Percentiles rank a stretch among this genome's conserved stretches.
Evolutionary conservation across 1,140 invertebrate species (phyloP).

Genomic region (Luehdorfia chinensis): DNA sequence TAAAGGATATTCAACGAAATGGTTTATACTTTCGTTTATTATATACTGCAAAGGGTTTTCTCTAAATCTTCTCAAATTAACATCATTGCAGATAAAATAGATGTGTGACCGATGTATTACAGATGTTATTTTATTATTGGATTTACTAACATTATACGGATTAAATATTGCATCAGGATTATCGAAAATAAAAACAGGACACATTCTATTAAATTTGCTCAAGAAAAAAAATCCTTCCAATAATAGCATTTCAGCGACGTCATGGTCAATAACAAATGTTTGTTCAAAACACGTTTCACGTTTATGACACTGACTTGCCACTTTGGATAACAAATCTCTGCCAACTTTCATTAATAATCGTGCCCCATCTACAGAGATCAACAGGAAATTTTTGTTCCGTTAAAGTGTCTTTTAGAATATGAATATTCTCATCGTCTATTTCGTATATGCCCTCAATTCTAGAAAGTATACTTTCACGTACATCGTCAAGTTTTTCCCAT

Average conservation of each 20-base stretch:
- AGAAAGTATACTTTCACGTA: slow-evolving; percentile 55
- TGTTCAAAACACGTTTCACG: slow-evolving; percentile 76
- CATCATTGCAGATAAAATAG: slow-evolving; percentile 77
- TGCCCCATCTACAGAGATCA: slow-evolving; percentile 54
- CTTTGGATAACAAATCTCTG: slow-evolving; percentile 40
- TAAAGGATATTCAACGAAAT: slow-evolving; percentile 78
- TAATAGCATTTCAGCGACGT: slow-evolving; percentile 76
- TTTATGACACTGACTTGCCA: slow-evolving; percentile 60
- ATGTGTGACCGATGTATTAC: slow-evolving; percentile 77
- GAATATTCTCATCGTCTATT: slow-evolving; percentile 59
- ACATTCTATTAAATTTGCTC: slow-evolving; percentile 78
- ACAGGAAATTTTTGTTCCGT: slow-evolving; percentile 67
- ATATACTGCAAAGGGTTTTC: slow-evolving; percentile 77
- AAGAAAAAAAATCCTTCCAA: slow-evolving; percentile 76
- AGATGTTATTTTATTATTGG: slow-evolving; percentile 65
- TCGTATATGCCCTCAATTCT: slow-evolving; percentile 68
- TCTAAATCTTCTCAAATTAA: slow-evolving; percentile 71
- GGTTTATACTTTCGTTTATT: slow-evolving; percentile 37
- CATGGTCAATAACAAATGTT: slow-evolving; percentile 69
- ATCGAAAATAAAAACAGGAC: slow-evolving; percentile 78
- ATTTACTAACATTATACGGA: slow-evolving; percentile 68
- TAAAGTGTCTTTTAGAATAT: slow-evolving; percentile 49
- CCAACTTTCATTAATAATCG: slow-evolving; percentile 51
- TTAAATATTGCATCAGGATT: slow-evolving; percentile 63
- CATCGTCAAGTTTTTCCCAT: slow-evolving; percentile 70